Percentiles rank a stretch among this genome's conserved stretches.
phyloP scores from a whole-genome alignment of 2,888 invertebrate genomes.

The Tipula helvola region DNA sequence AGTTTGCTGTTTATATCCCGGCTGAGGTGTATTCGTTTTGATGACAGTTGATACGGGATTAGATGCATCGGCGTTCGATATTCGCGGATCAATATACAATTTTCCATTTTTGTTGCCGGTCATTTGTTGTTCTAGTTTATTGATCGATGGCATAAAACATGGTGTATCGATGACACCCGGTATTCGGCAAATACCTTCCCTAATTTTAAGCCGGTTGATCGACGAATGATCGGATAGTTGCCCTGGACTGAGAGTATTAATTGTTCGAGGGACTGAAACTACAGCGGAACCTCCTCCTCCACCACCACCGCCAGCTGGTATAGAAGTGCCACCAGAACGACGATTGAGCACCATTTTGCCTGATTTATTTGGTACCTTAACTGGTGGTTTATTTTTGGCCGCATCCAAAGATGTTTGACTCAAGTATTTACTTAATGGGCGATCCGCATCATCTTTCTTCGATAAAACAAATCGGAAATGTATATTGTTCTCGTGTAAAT shows the following conservation, averaged over 20 bases:
- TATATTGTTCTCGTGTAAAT: neutral
- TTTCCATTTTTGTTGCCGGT: neutral
- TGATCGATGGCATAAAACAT: neutral
- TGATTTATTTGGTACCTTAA: neutral
- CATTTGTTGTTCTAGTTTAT: neutral
- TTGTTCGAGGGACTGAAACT: neutral
- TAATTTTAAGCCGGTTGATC: neutral
- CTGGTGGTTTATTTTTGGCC: neutral
- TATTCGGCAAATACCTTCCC: neutral
- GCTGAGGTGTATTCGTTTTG: neutral
- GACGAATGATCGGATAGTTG: neutral
- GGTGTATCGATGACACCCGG: neutral
- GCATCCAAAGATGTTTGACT: neutral
- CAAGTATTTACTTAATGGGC: neutral
- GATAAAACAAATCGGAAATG: conserved; percentile 5
- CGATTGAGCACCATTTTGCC: neutral
- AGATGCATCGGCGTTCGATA: neutral
- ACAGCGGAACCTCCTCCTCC: neutral
- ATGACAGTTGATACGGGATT: neutral
- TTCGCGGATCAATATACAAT: neutral
- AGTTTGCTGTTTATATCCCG: neutral
- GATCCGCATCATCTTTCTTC: neutral
- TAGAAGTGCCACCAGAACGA: neutral
- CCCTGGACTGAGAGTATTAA: neutral
- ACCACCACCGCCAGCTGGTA: neutral